Percentiles rank a stretch among this genome's conserved stretches.
Conservation (phyloP, 2,888 invertebrate species). For the Lasius platythorax region DNA sequence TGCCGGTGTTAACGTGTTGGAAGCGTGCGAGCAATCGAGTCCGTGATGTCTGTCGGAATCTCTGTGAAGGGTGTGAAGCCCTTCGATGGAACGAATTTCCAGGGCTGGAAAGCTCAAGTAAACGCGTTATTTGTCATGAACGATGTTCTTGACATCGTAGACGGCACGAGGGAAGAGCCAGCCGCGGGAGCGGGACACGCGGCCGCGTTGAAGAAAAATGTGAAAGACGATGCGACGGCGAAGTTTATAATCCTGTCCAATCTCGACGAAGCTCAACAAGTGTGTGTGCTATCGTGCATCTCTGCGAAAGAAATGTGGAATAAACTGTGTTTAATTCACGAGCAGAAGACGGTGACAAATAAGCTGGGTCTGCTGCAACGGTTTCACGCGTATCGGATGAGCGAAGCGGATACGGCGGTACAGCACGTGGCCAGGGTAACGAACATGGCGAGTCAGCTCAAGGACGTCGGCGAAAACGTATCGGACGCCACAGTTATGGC, state of each 20-base stretch:
- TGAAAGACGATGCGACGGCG: constrained; percentile 68
- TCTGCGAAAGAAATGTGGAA: constrained; percentile 66
- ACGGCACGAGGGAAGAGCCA: constrained; percentile 55
- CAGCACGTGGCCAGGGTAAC: constrained; percentile 63
- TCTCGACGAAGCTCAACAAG: constrained; percentile 64
- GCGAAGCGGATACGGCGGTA: constrained; percentile 56
- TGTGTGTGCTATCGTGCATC: constrained; percentile 59
- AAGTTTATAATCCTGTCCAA: constrained; percentile 68
- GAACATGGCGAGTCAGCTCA: constrained; percentile 61
- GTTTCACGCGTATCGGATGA: constrained; percentile 64
- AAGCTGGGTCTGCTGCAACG: constrained; percentile 59
- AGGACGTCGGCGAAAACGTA: constrained; percentile 64
- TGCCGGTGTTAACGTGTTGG: constrained; percentile 18
- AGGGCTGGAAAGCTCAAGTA: constrained; percentile 63
- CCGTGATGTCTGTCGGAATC: constrained; percentile 57
- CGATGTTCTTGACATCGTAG: constrained; percentile 56
- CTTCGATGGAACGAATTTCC: constrained; percentile 62
- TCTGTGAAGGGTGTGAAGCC: constrained; percentile 56
- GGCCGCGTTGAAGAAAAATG: constrained; percentile 53
- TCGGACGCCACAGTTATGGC: constrained; percentile 65
- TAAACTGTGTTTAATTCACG: constrained; percentile 61
- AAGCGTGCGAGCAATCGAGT: constrained; percentile 34
- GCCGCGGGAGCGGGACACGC: constrained; percentile 36
- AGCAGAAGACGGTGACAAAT: constrained; percentile 65
- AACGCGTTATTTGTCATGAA: constrained; percentile 62